A percentile compares a stretch with the other conserved stretches of the same genome.
Conservation (phyloP, 2,888 invertebrate genomes). For the Erannis defoliaria region DNA sequence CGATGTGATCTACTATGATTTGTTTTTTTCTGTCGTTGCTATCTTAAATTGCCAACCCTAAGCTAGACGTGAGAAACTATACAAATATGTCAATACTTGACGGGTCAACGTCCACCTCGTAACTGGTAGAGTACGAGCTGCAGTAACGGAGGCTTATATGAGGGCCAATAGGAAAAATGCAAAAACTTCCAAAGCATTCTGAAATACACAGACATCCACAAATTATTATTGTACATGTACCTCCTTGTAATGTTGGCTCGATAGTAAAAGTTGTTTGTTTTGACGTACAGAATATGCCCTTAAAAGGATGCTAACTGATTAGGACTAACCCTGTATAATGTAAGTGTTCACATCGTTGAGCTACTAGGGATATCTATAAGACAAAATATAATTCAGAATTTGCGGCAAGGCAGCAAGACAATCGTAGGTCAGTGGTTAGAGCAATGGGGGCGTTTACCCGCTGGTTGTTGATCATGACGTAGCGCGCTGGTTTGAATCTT, state of each 20-base stretch:
- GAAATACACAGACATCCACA: not conserved
- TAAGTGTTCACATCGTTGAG: too few relatives aligned
- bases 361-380: too few relatives aligned
- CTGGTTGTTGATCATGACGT: too few relatives aligned
- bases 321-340: too few relatives aligned
- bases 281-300: too few relatives aligned
- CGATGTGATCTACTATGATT: not conserved
- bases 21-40: slow-evolving; percentile 38
- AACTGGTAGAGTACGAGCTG: slow-evolving; percentile 71
- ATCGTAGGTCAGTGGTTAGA: too few relatives aligned
- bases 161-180: slow-evolving; percentile 25
- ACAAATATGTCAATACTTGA: slow-evolving; percentile 86
- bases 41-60: slow-evolving; percentile 56
- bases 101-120: slow-evolving; percentile 82
- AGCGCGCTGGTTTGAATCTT: too few relatives aligned
- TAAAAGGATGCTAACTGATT: too few relatives aligned
- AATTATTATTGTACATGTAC: not conserved
- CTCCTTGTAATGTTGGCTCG: not conserved
- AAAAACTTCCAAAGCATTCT: not conserved
- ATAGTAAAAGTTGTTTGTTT: not conserved
- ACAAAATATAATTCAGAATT: too few relatives aligned
- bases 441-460: too few relatives aligned
- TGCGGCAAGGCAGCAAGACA: too few relatives aligned
- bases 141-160: slow-evolving; percentile 67
- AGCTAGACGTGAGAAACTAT: slow-evolving; percentile 84